Evolutionary conservation across 2,797 vertebrate species (phyloP).

Genomic region (Rhodeus uyekii): DNA sequence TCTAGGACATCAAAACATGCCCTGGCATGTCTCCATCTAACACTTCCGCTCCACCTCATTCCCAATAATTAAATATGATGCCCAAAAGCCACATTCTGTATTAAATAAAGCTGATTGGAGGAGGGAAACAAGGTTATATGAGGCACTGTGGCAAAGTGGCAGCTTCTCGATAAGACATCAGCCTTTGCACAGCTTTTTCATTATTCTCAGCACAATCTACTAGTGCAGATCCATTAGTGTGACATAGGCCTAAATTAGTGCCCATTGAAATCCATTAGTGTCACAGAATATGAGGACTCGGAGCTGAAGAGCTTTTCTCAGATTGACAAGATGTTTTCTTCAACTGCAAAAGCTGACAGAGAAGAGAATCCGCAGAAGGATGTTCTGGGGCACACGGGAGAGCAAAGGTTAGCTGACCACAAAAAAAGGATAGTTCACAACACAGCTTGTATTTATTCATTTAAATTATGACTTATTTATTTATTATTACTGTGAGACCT

Average conservation of each 20-base stretch:
- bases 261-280: slow-evolving; percentile 37
- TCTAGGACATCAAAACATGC: slow-evolving; percentile 20
- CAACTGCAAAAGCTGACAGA: slow-evolving; percentile 4
- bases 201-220: slow-evolving; percentile 36
- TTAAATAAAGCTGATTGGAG: slow-evolving; percentile 45
- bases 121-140: slow-evolving; percentile 17
- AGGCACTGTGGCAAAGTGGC: slow-evolving; percentile 25
- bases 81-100: slow-evolving; percentile 30
- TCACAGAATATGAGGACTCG: slow-evolving; percentile 11
- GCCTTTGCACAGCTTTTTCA: slow-evolving; percentile 42
- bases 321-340: slow-evolving; percentile 40
- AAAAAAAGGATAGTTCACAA: neutral
- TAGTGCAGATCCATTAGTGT: slow-evolving; percentile 36
- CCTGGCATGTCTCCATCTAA: slow-evolving; percentile 33
- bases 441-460: no score
- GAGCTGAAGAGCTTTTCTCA: slow-evolving; percentile 39
- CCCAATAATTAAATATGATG: slow-evolving; percentile 38
- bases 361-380: neutral
- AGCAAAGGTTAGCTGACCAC: slow-evolving; percentile 6
- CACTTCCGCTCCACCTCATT: slow-evolving; percentile 29
- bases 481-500: no score
- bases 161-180: slow-evolving; percentile 15
- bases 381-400: neutral
- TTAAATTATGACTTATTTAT: no score
- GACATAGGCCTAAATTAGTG: slow-evolving; percentile 42